Conservation (phyloP, 2,888 invertebrate species). For the Drosophila monieri region DNA sequence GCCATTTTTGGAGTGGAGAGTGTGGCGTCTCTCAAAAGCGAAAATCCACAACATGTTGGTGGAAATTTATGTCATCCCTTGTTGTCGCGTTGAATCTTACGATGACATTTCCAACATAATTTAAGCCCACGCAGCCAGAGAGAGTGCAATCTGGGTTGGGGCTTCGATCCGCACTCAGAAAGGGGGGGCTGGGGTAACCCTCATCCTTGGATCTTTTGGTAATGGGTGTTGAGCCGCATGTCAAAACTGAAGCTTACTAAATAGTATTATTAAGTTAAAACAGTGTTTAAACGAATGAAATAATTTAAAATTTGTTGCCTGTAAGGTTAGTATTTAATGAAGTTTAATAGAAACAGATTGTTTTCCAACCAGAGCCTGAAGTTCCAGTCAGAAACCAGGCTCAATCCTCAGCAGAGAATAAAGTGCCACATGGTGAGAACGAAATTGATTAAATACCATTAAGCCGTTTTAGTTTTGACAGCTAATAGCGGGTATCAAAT, state of each 20-base stretch:
- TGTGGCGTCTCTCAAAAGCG: slow-evolving; percentile 60
- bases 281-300: no score
- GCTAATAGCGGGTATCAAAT: slow-evolving; percentile 26
- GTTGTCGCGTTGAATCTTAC: slow-evolving; percentile 84
- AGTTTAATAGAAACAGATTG: neutral
- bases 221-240: slow-evolving; percentile 76
- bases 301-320: no score
- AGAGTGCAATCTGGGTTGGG: slow-evolving; percentile 15
- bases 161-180: neutral
- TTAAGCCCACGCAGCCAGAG: slow-evolving; percentile 82
- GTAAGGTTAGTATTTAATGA: no score
- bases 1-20: slow-evolving; percentile 59
- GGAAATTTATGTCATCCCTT: slow-evolving; percentile 84
- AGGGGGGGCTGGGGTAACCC: slow-evolving; percentile 24
- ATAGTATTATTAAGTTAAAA: neutral
- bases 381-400: no score
- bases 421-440: neutral
- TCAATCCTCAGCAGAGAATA: no score
- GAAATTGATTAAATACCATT: slow-evolving; percentile 33
- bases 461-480: slow-evolving; percentile 26
- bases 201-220: slow-evolving; percentile 45
- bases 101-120: slow-evolving; percentile 84
- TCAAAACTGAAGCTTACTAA: slow-evolving; percentile 14
- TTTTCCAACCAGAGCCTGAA: neutral
- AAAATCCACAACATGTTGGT: slow-evolving; percentile 81